Evolutionary conservation across 2,113 vertebrate genomes (phyloP).

Genomic region (Macquaria australasica): DNA sequence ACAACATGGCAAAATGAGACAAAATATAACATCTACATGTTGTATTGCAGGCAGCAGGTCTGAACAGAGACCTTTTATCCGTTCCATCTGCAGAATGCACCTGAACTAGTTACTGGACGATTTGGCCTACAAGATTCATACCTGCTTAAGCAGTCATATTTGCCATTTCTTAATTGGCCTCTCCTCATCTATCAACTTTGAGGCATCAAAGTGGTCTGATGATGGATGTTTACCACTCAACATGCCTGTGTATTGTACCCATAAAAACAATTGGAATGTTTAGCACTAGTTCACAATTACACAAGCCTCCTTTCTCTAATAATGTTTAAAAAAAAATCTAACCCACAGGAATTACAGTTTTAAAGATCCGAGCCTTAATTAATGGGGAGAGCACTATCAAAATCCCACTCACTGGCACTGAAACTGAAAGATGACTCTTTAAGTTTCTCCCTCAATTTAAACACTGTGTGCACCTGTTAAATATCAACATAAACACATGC

Average conservation of each 20-base stretch:
- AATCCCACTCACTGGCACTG: background rate
- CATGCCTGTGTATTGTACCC: too few relatives aligned
- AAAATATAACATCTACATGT: background rate
- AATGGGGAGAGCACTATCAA: too few relatives aligned
- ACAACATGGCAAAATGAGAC: too few relatives aligned
- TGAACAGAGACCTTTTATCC: too few relatives aligned
- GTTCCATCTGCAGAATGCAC: background rate
- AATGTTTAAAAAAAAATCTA: background rate
- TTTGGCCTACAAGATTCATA: too few relatives aligned
- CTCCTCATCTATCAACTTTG: too few relatives aligned
- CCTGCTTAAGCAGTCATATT: too few relatives aligned
- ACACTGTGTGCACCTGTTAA: background rate
- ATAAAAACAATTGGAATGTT: too few relatives aligned
- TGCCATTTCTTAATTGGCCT: too few relatives aligned
- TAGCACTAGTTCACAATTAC: background rate
- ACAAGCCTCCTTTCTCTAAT: background rate
- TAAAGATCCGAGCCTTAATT: background rate
- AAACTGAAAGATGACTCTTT: background rate
- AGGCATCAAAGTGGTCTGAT: too few relatives aligned
- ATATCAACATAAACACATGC: background rate
- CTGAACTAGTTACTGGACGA: background rate
- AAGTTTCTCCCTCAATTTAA: background rate
- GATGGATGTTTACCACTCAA: too few relatives aligned
- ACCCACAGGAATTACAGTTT: background rate
- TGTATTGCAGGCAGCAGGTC: background rate